A percentile compares a stretch with the other conserved stretches of the same genome.
Evolutionary conservation across 1,140 invertebrate genomes (phyloP).

Genomic region (Acromyrmex heyeri): DNA sequence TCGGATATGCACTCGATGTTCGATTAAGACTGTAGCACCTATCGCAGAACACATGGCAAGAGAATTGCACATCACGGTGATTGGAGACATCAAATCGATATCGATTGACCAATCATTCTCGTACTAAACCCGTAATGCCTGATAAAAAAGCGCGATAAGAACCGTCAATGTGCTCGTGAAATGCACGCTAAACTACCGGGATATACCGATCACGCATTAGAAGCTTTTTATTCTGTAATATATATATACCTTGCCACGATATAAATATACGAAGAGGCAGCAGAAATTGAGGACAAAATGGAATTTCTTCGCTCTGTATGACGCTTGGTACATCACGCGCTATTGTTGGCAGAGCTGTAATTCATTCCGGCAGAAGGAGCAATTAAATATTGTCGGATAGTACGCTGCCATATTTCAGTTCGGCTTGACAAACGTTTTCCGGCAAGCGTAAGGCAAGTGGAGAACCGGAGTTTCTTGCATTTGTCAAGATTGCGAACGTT

Average conservation of each 20-base stretch:
- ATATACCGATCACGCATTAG: not conserved
- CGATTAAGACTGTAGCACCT: slow-evolving; percentile 37
- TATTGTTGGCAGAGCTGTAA: slow-evolving; percentile 59
- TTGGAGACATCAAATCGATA: slow-evolving; percentile 21
- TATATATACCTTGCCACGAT: not conserved
- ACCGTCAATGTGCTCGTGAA: not conserved
- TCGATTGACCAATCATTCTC: slow-evolving; percentile 20
- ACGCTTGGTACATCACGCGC: slow-evolving; percentile 39
- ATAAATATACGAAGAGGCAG: not conserved
- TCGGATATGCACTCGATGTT: slow-evolving; percentile 22
- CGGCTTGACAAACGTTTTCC: slow-evolving; percentile 70
- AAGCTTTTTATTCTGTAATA: slow-evolving; percentile 6
- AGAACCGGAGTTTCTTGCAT: slow-evolving; percentile 67
- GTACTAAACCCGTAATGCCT: slow-evolving; percentile 14
- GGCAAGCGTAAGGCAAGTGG: slow-evolving; percentile 53
- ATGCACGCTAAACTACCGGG: not conserved
- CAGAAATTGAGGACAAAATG: slow-evolving; percentile 46
- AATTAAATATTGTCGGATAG: slow-evolving; percentile 73
- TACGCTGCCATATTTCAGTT: slow-evolving; percentile 69
- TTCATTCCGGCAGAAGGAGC: slow-evolving; percentile 68
- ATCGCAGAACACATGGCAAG: slow-evolving; percentile 10
- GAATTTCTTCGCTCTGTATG: slow-evolving; percentile 49
- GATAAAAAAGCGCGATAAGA: not conserved
- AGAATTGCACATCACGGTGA: slow-evolving; percentile 8
- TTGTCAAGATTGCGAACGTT: slow-evolving; percentile 74